Evolutionary conservation across 1,140 invertebrate genomes (phyloP), one percentile per base, ranked within the genome.

Genomic region (Orchestia grillus): DNA sequence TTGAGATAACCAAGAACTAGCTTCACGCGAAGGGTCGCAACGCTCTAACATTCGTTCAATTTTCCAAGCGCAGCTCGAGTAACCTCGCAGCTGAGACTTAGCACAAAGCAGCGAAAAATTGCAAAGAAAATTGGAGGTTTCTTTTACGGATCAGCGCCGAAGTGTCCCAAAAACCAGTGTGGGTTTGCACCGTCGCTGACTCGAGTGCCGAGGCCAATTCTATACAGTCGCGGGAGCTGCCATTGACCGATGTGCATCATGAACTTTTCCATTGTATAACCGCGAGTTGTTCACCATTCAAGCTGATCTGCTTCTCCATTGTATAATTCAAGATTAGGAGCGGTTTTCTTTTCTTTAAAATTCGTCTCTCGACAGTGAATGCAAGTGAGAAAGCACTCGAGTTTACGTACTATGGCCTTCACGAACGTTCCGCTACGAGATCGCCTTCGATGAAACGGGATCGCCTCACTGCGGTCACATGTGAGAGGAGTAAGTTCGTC

Each of bases 391-490:
- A 90, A 90, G 43, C 41, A 44, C 4, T 41, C 42, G 3, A 90
- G 4, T 42, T 90, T 90, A 90, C 62, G 62, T 77, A 77, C 62
- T 77, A 42, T 90, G 88, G 42, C 88, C 88, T 90, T 90, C 88
- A 19, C 11, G 15, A 90, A 90, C 88, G 88, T 90, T 90, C 88
- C 88, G 88, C 88, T 90, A 42, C 28, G 41, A 28, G 88, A 90
- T 42, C 88, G 43, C n/a, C 43, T 90, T 41, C 88, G 0, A 19
- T 4, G 43, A 90, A 90, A 41, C 88, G 41, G 88, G 88, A 41
- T 44, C 43, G 88, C 88, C n/a, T 44, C 88, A 36, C 87, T 87
- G 36, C 41, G 87, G 87, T 28, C 41, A 41, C 28, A 77, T 77
- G 11, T 23, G 62, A 77, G 62, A 36, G 11, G 62, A 15, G 28